phyloP scores from a whole-genome alignment of 2,888 invertebrate genomes.

The Biston stratarius region DNA sequence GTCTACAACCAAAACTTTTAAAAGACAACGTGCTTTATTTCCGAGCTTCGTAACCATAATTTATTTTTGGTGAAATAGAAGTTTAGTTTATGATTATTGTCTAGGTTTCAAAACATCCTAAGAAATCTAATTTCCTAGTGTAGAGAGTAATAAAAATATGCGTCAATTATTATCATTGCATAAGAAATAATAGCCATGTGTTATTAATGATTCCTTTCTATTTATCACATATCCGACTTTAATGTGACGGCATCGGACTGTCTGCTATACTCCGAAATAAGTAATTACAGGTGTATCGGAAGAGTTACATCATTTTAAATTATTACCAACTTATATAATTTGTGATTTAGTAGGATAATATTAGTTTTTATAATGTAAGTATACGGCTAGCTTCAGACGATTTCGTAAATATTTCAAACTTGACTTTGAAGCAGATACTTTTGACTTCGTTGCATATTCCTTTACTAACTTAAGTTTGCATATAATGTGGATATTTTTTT shows the following conservation, averaged over 20 bases:
- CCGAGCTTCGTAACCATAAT: too few relatives aligned
- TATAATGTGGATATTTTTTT: too few relatives aligned
- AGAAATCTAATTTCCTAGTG: neutral
- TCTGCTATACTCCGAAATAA: conserved; percentile 6
- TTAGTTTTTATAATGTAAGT: too few relatives aligned
- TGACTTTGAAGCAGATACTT: too few relatives aligned
- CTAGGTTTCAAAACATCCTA: conserved; percentile 12
- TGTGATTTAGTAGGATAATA: too few relatives aligned
- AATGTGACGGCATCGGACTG: conserved; percentile 9
- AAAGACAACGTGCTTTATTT: too few relatives aligned
- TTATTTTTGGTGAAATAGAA: neutral
- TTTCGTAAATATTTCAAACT: too few relatives aligned
- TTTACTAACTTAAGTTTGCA: too few relatives aligned
- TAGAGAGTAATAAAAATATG: neutral
- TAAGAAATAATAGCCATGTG: conserved; percentile 6
- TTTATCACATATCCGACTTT: conserved; percentile 9
- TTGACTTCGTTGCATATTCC: too few relatives aligned
- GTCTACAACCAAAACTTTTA: too few relatives aligned
- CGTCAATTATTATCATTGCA: conserved; percentile 2
- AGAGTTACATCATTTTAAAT: neutral
- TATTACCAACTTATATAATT: neutral
- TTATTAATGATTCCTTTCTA: conserved; percentile 28
- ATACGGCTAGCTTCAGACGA: too few relatives aligned
- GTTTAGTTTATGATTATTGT: neutral
- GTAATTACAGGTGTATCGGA: neutral